Evolutionary conservation across 2,797 vertebrate genomes (phyloP).

Genomic region (Yasuhikotakia modesta): DNA sequence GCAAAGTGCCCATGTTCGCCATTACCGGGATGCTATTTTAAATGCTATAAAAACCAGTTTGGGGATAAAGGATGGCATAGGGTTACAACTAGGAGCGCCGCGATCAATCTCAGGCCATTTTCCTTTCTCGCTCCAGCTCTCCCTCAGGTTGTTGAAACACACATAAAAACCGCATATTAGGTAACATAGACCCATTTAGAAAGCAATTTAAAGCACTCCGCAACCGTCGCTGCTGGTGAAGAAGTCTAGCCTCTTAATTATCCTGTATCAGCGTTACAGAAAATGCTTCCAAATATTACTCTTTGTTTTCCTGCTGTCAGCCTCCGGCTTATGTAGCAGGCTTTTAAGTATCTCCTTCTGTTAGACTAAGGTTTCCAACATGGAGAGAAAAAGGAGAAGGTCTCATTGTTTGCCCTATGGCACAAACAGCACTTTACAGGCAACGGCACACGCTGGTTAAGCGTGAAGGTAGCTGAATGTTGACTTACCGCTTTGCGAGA

Average conservation of each 20-base stretch:
- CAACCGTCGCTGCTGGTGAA: slow-evolving; percentile 67
- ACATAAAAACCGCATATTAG: slow-evolving; percentile 78
- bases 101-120: slow-evolving; percentile 78
- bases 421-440: slow-evolving; percentile 10
- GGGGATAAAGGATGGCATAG: slow-evolving; percentile 70
- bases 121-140: slow-evolving; percentile 71
- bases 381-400: slow-evolving; percentile 24
- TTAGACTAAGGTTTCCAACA: slow-evolving; percentile 33
- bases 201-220: slow-evolving; percentile 77
- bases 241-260: slow-evolving; percentile 77
- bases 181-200: slow-evolving; percentile 80
- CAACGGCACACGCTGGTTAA: not conserved
- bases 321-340: slow-evolving; percentile 43
- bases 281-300: slow-evolving; percentile 65
- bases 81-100: slow-evolving; percentile 73
- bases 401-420: slow-evolving; percentile 21
- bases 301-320: slow-evolving; percentile 60
- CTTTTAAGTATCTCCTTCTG: slow-evolving; percentile 54
- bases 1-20: slow-evolving; percentile 70
- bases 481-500: slow-evolving; percentile 8
- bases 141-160: slow-evolving; percentile 73
- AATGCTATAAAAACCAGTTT: slow-evolving; percentile 77
- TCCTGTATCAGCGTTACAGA: slow-evolving; percentile 69
- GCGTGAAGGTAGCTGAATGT: not conserved
- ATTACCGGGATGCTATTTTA: slow-evolving; percentile 78